phyloP scores from a whole-genome alignment of 2,113 vertebrate species.

The Himantopus leucocephalus region DNA sequence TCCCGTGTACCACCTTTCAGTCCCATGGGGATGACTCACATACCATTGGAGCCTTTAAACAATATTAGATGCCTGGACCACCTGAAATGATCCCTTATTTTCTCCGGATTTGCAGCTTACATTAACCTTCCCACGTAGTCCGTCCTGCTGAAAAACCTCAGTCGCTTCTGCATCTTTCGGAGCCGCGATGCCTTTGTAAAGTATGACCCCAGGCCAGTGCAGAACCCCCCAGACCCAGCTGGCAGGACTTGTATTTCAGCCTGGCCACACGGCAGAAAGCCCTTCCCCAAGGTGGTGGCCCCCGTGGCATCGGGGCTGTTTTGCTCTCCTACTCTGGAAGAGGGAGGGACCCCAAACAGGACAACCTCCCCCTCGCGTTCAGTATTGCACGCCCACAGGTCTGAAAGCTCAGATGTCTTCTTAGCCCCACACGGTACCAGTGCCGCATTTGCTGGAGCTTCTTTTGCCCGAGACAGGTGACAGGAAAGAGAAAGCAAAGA shows the following conservation, averaged over 20 bases:
- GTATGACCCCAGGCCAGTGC: background rate
- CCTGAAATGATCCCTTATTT: background rate
- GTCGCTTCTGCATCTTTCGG: background rate
- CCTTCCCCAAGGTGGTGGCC: background rate
- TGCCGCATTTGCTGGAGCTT: background rate
- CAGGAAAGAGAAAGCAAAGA: background rate
- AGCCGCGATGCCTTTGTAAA: background rate
- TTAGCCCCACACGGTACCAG: fast-evolving
- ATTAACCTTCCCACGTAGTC: background rate
- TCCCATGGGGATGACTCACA: background rate
- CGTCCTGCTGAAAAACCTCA: background rate
- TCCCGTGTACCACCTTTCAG: background rate
- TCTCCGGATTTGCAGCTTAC: background rate
- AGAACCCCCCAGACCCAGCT: background rate
- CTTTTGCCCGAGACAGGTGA: background rate
- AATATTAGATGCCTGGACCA: too few relatives aligned
- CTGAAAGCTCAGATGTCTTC: background rate
- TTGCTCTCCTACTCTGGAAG: background rate
- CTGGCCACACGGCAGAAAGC: background rate
- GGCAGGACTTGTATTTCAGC: background rate
- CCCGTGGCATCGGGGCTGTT: fast-evolving
- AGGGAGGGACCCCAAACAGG: fast-evolving
- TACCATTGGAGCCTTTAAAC: background rate
- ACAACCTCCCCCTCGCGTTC: fast-evolving
- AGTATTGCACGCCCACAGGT: fast-evolving